Evolutionary conservation across 2,113 vertebrate species (phyloP), one percentile per base, ranked within the genome.

Genomic region (Pteronura brasiliensis): DNA sequence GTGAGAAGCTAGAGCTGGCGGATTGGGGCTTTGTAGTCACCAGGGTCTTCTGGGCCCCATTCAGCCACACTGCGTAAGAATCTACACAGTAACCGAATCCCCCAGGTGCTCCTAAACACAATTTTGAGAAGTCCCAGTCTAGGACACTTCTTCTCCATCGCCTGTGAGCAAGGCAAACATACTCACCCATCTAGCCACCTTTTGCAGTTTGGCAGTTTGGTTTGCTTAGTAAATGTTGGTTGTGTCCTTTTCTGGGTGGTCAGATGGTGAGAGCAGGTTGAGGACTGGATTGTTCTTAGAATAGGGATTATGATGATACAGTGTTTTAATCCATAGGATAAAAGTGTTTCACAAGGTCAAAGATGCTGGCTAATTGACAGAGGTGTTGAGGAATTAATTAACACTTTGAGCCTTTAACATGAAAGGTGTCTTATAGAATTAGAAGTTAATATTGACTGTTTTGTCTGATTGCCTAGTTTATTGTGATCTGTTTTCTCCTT

Each of bases 371-470:
- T 97, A 93, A 98, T 95, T 96, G 94, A 87, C 85, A 65, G 93
- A 94, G 84, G 83, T 69, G n/a, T 57, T 94, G 80, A 96, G 80
- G 55, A 96, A 95, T 96, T 96, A 88, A 96, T 98, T 96, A 96
- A 92, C 92, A 96, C 92, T 84, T 87, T 15, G 69, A 95, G 47
- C 63, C 59, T 95, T 96, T 96, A 95, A 83, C 34, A 49, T 95
- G 86, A 90, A 97, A 92, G 86, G 29, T 83, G 49, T 96, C 63
- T 81, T 96, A 3, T 88, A 77, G 90, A 95, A 96, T 93, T 93
- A 80, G 95, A 90, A 95, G 59, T 93, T 96, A 57, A 63, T 88
- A 57, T 93, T 90, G 96, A 88, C 44, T 31, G 2, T 95, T 91
- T 92, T 80, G 80, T 85, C 81, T 95, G 90, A 97, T 96, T 95